Percentiles rank a stretch among this genome's conserved stretches.
Evolutionary conservation across 1,140 invertebrate genomes (phyloP).

Genomic region (Tachypleus tridentatus): DNA sequence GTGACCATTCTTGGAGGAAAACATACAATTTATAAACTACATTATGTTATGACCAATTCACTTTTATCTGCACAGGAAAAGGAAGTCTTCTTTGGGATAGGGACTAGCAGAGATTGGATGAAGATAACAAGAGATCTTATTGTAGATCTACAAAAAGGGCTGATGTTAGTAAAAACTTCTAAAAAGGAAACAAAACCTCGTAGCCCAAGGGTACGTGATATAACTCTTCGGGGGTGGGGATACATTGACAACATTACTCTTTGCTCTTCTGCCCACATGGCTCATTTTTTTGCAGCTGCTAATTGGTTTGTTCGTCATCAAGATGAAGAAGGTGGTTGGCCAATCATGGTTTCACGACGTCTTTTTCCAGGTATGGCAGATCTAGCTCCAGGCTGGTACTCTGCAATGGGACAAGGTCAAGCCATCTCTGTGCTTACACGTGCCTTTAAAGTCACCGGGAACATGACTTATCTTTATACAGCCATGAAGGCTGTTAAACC

Average conservation of each 20-base stretch:
- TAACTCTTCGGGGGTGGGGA: conserved; percentile 58
- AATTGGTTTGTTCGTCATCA: conserved; percentile 86
- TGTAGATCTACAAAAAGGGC: conserved; percentile 82
- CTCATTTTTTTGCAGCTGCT: conserved; percentile 82
- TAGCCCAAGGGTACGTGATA: conserved; percentile 42
- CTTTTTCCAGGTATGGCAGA: conserved; percentile 57
- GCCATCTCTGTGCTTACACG: conserved; percentile 82
- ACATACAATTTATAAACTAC: conserved; percentile 59
- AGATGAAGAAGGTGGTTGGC: conserved; percentile 73
- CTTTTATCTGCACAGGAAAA: conserved; percentile 57
- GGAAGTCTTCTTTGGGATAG: conserved; percentile 78
- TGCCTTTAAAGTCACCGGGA: conserved; percentile 68
- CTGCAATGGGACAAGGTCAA: conserved; percentile 96
- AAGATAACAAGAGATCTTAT: conserved; percentile 73
- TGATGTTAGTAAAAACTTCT: conserved; percentile 43
- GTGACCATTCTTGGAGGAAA: conserved; percentile 61
- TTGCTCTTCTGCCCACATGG: conserved; percentile 66
- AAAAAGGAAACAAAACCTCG: conserved; percentile 45
- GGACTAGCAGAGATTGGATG: conserved; percentile 53
- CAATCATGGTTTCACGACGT: conserved; percentile 67
- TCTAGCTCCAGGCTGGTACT: conserved; percentile 81
- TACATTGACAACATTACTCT: conserved; percentile 68
- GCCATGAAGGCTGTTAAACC: conserved; percentile 65
- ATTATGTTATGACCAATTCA: conserved; percentile 64
- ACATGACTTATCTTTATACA: conserved; percentile 60